phyloP scores from a whole-genome alignment of 2,888 invertebrate genomes.

The Colletes collaris region DNA sequence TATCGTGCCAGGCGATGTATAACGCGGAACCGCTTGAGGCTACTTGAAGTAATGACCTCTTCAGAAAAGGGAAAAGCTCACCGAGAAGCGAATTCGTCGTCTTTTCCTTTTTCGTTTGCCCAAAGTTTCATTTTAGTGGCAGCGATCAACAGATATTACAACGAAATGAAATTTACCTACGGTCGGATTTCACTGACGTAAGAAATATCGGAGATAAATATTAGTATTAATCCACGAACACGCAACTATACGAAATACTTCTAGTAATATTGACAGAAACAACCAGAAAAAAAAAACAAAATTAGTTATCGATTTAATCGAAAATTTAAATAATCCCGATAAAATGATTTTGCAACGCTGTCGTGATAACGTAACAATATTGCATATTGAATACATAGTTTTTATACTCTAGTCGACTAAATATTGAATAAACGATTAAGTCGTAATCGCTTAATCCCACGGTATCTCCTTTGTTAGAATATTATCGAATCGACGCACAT shows the following conservation, averaged over 20 bases:
- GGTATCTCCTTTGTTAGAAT: not conserved
- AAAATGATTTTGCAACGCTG: too few relatives aligned
- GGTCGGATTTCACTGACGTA: not conserved
- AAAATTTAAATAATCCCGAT: too few relatives aligned
- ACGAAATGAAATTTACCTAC: not conserved
- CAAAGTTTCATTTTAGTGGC: constrained; percentile 37
- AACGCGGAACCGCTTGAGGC: constrained; percentile 43
- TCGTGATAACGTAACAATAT: not conserved
- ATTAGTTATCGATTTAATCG: not conserved
- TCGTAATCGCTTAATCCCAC: not conserved
- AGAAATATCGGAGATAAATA: not conserved
- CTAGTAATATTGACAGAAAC: not conserved
- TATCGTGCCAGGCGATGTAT: constrained; percentile 16
- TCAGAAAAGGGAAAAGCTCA: constrained; percentile 31
- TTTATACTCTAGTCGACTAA: too few relatives aligned
- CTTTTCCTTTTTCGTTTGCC: constrained; percentile 23
- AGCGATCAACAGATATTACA: constrained; percentile 21
- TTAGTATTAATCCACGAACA: not conserved
- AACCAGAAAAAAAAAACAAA: not conserved
- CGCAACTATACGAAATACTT: not conserved
- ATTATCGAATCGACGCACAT: not conserved
- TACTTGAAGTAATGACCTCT: constrained; percentile 44
- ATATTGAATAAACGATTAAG: too few relatives aligned
- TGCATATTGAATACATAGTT: too few relatives aligned
- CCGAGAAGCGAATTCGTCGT: constrained; percentile 33